Conservation (phyloP, 2,113 vertebrate species). For the Emydocephalus ijimae region DNA sequence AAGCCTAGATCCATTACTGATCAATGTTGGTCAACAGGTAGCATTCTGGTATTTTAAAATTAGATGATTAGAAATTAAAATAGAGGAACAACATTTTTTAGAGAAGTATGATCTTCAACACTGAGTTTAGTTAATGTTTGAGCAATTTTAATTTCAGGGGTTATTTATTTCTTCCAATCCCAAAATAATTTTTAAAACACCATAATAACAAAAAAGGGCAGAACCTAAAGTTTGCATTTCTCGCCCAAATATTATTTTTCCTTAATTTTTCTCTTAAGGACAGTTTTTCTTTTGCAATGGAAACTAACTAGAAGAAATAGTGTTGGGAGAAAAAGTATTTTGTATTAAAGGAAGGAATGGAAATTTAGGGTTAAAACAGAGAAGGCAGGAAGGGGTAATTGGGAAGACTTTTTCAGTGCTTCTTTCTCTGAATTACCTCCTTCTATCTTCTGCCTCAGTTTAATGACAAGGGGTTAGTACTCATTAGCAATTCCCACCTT, state of each 20-base stretch:
- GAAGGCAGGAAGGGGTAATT: neutral
- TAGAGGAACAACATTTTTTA: neutral
- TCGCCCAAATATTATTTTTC: neutral
- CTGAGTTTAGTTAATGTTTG: neutral
- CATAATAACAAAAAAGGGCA: neutral
- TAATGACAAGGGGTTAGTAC: neutral
- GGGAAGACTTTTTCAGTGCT: neutral
- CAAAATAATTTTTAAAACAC: neutral
- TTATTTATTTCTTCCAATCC: neutral
- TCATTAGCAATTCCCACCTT: neutral
- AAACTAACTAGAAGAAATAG: neutral
- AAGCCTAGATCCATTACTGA: neutral
- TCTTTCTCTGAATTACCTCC: neutral
- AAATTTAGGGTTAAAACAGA: neutral
- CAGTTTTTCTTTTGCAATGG: neutral
- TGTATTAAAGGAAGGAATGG: neutral
- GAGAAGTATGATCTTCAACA: neutral
- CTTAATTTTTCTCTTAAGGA: neutral
- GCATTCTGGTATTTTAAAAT: slow-evolving; percentile 37
- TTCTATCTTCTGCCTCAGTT: neutral
- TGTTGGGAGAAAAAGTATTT: neutral
- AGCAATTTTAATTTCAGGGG: neutral
- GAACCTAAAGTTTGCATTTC: neutral
- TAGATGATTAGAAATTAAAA: neutral
- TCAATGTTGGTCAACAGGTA: neutral